Conservation (phyloP, 2,797 vertebrate species). For the Anguilla anguilla region DNA sequence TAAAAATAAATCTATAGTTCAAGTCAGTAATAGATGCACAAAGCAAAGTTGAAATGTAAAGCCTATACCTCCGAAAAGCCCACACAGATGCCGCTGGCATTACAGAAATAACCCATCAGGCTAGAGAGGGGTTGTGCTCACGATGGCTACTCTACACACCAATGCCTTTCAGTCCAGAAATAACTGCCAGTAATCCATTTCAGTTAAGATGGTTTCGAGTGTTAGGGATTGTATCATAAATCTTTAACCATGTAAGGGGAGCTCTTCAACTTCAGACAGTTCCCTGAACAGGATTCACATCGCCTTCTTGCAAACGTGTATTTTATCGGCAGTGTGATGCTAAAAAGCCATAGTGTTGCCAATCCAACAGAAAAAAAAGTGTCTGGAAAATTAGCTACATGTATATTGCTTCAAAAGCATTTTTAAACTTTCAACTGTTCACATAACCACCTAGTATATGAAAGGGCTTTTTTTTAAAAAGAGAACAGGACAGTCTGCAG, state of each 20-base stretch:
- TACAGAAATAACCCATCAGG: background rate
- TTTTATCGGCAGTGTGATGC: background rate
- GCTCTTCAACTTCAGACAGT: background rate
- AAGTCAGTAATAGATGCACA: background rate
- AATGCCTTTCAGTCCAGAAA: background rate
- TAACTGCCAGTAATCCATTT: background rate
- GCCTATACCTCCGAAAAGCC: background rate
- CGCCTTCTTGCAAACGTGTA: background rate
- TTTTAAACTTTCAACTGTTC: background rate
- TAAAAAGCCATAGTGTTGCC: background rate
- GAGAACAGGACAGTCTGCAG: background rate
- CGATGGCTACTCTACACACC: background rate
- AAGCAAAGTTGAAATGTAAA: background rate
- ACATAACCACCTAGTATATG: background rate
- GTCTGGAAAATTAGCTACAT: background rate
- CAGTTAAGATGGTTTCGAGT: background rate
- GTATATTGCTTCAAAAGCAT: background rate
- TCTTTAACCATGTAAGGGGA: background rate
- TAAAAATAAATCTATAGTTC: background rate
- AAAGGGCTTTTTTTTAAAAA: background rate
- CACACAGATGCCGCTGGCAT: background rate
- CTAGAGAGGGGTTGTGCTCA: background rate
- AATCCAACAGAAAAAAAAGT: background rate
- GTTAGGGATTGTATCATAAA: background rate
- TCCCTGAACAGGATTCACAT: background rate